Evolutionary conservation across 2,888 invertebrate species (phyloP).

Genomic region (Oscheius myriophilus): DNA sequence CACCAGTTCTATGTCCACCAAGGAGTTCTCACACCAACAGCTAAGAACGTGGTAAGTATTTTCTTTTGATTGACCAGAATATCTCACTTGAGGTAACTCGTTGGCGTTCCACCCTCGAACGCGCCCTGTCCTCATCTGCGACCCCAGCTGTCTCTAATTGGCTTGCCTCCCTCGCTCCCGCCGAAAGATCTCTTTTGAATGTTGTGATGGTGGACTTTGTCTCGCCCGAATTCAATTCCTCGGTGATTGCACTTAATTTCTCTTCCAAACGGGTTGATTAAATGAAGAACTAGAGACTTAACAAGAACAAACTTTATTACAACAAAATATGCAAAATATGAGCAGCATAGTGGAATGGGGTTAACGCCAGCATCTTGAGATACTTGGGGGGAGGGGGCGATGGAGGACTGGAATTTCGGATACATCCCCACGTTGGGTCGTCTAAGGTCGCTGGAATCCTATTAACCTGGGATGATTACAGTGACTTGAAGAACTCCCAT

Average conservation of each 20-base stretch:
- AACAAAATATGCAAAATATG: too few species aligned
- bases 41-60: conserved; percentile 36
- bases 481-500: too few species aligned
- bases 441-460: too few species aligned
- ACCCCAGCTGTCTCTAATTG: conserved; percentile 1
- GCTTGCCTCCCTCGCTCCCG: not conserved
- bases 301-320: too few species aligned
- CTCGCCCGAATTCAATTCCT: conserved; percentile 4
- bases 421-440: too few species aligned
- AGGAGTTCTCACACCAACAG: conserved; percentile 40
- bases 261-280: not conserved
- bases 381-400: too few species aligned
- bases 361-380: too few species aligned
- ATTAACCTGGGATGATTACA: too few species aligned
- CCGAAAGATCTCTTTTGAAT: not conserved
- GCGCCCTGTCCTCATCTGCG: not conserved
- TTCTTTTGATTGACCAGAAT: not conserved
- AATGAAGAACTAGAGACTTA: too few species aligned
- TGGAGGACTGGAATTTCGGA: too few species aligned
- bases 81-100: not conserved
- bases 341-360: too few species aligned
- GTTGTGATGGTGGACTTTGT: conserved; percentile 24
- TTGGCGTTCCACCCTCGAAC: conserved; percentile 20
- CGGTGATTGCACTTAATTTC: conserved; percentile 18
- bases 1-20: conserved; percentile 37